A percentile compares a stretch with the other conserved stretches of the same genome.
phyloP scores from a whole-genome alignment of 1,140 invertebrate species.

The Ostrea edulis region DNA sequence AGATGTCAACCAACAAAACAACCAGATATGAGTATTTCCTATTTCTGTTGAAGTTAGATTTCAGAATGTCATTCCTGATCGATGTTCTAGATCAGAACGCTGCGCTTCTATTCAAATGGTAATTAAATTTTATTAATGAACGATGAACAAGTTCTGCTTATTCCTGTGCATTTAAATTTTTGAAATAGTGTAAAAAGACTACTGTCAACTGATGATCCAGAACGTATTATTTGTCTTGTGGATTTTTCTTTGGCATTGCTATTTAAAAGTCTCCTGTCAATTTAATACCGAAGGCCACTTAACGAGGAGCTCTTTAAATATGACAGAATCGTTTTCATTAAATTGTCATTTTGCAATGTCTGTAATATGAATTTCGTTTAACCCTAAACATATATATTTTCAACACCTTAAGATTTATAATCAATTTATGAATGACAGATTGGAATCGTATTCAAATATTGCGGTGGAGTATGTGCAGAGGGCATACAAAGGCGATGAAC shows the following conservation, averaged over 20 bases:
- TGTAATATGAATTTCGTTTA: neutral
- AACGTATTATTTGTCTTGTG: neutral
- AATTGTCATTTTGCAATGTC: neutral
- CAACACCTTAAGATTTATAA: too few species aligned
- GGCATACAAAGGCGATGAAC: too few species aligned
- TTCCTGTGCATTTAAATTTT: neutral
- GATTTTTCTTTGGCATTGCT: neutral
- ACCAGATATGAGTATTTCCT: too few species aligned
- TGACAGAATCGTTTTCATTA: neutral
- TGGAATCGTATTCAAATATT: too few species aligned
- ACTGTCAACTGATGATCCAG: neutral
- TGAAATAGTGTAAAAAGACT: neutral
- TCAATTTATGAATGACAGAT: too few species aligned
- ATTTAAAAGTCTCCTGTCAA: neutral
- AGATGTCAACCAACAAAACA: neutral
- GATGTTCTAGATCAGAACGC: neutral
- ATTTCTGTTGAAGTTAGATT: neutral
- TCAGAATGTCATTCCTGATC: neutral
- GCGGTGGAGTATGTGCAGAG: too few species aligned
- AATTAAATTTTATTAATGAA: conserved; percentile 28
- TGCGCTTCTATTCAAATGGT: neutral
- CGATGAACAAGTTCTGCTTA: neutral
- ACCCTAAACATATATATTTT: too few species aligned
- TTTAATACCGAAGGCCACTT: neutral
- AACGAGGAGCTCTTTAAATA: neutral